Evolutionary conservation across 2,888 invertebrate genomes (phyloP).

Genomic region (Mesorhabditis sp.): DNA sequence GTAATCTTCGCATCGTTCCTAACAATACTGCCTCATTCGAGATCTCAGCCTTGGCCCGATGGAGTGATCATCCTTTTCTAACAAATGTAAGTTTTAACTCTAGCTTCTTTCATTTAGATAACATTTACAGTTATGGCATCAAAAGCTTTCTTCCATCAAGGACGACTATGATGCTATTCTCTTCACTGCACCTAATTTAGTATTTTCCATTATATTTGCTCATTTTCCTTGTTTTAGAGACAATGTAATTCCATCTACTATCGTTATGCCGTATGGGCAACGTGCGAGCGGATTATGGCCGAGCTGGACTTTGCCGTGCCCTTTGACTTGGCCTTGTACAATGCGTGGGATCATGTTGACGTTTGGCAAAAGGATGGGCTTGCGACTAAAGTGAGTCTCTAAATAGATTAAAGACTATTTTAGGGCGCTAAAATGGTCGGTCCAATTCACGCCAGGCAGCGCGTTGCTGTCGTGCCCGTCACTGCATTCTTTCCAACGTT

Average conservation of each 20-base stretch:
- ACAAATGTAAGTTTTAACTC: constrained; percentile 21
- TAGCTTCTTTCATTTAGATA: not conserved
- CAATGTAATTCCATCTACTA: constrained; percentile 18
- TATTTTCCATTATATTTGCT: not conserved
- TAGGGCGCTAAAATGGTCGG: constrained; percentile 9
- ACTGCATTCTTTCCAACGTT: constrained; percentile 39
- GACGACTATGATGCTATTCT: constrained; percentile 25
- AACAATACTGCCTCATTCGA: constrained; percentile 29
- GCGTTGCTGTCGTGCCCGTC: constrained; percentile 38
- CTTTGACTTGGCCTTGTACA: constrained; percentile 37
- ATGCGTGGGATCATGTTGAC: constrained; percentile 34
- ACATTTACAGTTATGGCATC: constrained; percentile 29
- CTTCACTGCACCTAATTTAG: constrained; percentile 32
- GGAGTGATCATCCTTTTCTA: constrained; percentile 32
- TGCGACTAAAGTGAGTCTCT: not conserved
- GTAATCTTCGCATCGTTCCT: constrained; percentile 21
- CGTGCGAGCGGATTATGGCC: constrained; percentile 29
- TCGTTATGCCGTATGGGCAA: constrained; percentile 21
- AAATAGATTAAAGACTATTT: not conserved
- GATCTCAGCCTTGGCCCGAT: constrained; percentile 29
- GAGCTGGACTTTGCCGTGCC: constrained; percentile 27
- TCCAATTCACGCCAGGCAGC: not conserved
- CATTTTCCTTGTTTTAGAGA: constrained; percentile 18
- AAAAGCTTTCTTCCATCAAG: constrained; percentile 16
- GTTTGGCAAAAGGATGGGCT: not conserved